These are phyloP conservation scores for Protomyctophum bolini DNA, from an alignment of 2,113 vertebrate genomes.

Conservation along the genomic window DNA sequence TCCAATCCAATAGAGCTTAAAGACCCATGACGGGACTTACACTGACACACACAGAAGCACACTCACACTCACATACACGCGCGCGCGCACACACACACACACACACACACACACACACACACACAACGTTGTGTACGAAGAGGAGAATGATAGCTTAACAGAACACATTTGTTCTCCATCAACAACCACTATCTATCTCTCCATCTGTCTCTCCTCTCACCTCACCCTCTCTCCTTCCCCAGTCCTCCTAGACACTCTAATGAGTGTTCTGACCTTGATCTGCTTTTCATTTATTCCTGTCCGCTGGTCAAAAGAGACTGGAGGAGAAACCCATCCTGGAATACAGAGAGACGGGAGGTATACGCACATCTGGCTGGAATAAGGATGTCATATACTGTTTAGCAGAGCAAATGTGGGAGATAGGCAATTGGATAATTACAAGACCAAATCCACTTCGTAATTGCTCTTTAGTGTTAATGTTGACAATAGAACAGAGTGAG, in stretches of 20 bases:
- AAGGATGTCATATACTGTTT: too few relatives aligned
- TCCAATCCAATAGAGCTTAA: background rate
- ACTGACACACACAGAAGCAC: background rate
- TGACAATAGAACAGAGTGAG: too few relatives aligned
- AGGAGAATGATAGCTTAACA: background rate
- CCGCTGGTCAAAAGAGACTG: background rate
- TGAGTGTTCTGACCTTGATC: conserved; percentile 51
- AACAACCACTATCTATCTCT: background rate
- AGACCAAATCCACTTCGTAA: too few relatives aligned
- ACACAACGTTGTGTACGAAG: too few relatives aligned
- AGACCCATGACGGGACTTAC: background rate
- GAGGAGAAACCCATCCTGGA: background rate
- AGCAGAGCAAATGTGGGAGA: too few relatives aligned
- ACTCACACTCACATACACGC: too few relatives aligned
- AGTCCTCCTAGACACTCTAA: conserved; percentile 36
- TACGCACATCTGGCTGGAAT: background rate
- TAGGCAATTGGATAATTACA: too few relatives aligned
- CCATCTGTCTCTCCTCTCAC: background rate
- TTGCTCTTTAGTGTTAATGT: too few relatives aligned
- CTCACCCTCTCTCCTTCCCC: background rate
- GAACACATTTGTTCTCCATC: background rate
- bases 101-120: too few relatives aligned
- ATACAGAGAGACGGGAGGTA: background rate
- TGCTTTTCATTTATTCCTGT: conserved; percentile 21
- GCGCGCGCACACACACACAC: too few relatives aligned